Percentiles rank a stretch among this genome's conserved stretches.
Evolutionary conservation across 2,797 vertebrate species (phyloP).

Genomic region (Myotis daubentonii): DNA sequence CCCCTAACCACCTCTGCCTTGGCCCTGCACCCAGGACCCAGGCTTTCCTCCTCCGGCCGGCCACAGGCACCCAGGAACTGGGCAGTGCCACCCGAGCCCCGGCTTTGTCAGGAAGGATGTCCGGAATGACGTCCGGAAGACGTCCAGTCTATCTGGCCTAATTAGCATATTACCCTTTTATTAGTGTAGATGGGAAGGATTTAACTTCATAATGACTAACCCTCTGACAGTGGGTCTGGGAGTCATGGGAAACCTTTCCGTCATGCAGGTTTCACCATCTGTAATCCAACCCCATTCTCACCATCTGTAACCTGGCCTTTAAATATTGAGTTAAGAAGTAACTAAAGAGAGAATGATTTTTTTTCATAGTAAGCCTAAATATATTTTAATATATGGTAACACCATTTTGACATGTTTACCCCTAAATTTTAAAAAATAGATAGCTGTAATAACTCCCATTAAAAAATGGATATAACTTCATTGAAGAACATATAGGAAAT

Average conservation of each 20-base stretch:
- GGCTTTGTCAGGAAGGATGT: no score
- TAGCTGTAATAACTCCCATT: background rate
- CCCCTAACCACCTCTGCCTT: no score
- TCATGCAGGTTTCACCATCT: background rate
- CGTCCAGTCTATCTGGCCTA: no score
- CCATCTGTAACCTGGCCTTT: background rate
- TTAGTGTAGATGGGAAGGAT: background rate
- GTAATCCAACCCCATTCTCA: background rate
- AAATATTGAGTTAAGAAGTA: background rate
- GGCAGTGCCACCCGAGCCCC: no score
- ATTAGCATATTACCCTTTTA: no score
- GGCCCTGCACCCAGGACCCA: no score
- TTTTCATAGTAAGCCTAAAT: background rate
- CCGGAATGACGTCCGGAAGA: no score
- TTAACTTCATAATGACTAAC: background rate
- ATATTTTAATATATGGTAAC: no score
- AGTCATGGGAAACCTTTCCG: background rate
- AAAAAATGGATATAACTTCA: constrained; percentile 23
- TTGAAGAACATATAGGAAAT: constrained; percentile 1
- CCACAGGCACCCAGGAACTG: no score
- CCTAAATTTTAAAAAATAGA: background rate
- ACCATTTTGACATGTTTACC: constrained; percentile 1
- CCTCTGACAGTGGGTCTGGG: background rate
- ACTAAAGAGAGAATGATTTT: background rate
- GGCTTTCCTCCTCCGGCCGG: no score